Conservation (phyloP, 1,140 invertebrate species). For the Centruroides sculpturatus region DNA sequence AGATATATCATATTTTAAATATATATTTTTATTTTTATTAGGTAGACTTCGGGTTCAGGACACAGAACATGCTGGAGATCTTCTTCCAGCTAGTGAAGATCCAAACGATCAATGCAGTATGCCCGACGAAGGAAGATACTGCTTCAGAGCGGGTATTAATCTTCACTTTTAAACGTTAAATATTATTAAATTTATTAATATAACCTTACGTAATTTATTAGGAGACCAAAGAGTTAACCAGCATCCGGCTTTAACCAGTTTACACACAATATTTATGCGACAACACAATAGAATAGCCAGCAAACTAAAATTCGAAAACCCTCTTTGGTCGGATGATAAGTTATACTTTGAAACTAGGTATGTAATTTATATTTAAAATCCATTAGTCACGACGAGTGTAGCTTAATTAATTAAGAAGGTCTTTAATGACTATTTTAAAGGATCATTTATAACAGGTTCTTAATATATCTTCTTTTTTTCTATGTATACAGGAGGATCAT, state of each 20-base stretch:
- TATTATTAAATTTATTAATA: not conserved
- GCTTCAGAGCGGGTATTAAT: slow-evolving; percentile 35
- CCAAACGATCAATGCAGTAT: slow-evolving; percentile 19
- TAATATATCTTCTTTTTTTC: not conserved
- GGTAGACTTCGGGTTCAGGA: slow-evolving; percentile 10
- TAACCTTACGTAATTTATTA: slow-evolving; percentile 22
- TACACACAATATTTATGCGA: slow-evolving; percentile 37
- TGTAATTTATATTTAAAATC: too few relatives aligned
- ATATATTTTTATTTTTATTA: not conserved
- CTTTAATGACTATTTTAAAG: not conserved
- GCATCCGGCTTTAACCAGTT: slow-evolving; percentile 70
- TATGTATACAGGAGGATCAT: slow-evolving; percentile 16
- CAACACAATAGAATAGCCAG: slow-evolving; percentile 30
- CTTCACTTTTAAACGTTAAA: too few relatives aligned
- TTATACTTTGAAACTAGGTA: slow-evolving; percentile 29
- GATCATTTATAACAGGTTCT: not conserved
- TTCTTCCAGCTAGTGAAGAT: slow-evolving; percentile 17
- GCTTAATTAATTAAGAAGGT: too few relatives aligned
- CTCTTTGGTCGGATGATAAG: slow-evolving; percentile 27
- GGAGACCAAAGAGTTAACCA: slow-evolving; percentile 61
- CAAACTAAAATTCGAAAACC: slow-evolving; percentile 24
- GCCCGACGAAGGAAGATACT: slow-evolving; percentile 20
- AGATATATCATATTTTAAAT: too few relatives aligned
- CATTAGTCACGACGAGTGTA: too few relatives aligned
- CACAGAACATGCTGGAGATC: slow-evolving; percentile 13